phyloP scores from a whole-genome alignment of 2,113 vertebrate species.

The Oncorhynchus clarkii region DNA sequence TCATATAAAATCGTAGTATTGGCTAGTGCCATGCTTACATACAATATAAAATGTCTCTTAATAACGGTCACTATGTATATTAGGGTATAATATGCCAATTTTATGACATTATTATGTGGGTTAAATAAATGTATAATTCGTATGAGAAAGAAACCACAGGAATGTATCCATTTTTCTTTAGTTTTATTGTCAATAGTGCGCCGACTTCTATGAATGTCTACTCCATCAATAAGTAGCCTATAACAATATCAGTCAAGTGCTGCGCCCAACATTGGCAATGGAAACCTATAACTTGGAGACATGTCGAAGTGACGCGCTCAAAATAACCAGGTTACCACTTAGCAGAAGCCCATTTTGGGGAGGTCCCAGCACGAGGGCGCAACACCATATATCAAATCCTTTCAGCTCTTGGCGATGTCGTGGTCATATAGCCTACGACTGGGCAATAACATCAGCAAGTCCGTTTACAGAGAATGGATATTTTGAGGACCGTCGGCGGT shows the following conservation, averaged over 20 bases:
- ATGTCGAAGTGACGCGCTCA: constrained; percentile 63
- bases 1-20: neutral
- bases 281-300: constrained; percentile 55
- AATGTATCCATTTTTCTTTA: neutral
- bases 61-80: too few species aligned
- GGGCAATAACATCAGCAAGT: constrained; percentile 28
- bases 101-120: neutral
- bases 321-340: constrained; percentile 71
- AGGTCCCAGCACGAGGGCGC: constrained; percentile 64
- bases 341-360: constrained; percentile 71
- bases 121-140: neutral
- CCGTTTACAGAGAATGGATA: constrained; percentile 43
- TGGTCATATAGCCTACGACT: constrained; percentile 37
- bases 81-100: neutral
- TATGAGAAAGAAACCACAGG: neutral
- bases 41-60: neutral
- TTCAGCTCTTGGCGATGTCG: constrained; percentile 67
- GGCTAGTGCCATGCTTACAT: neutral
- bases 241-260: constrained; percentile 12
- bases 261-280: constrained; percentile 30
- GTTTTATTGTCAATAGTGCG: neutral
- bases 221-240: neutral
- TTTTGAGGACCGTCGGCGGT: constrained; percentile 36
- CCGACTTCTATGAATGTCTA: neutral
- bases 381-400: constrained; percentile 65